Conservation (phyloP, 2,888 invertebrate species). For the Drepana falcataria region DNA sequence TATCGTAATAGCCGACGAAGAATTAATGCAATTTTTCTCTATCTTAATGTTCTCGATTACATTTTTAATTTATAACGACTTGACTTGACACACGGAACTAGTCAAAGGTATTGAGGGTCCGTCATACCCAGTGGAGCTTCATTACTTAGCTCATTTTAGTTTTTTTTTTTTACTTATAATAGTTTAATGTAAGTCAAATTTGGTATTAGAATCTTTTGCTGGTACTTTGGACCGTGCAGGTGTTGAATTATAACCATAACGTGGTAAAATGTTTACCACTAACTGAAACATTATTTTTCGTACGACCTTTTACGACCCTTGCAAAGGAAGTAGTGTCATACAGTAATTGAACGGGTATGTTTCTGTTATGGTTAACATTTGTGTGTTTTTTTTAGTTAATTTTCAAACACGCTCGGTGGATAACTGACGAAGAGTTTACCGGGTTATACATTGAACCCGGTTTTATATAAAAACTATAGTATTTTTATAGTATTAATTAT, state of each 20-base stretch:
- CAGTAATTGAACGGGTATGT: slow-evolving; percentile 15
- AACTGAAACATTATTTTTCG: slow-evolving; percentile 23
- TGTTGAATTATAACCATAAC: slow-evolving; percentile 38
- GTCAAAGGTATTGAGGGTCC: slow-evolving; percentile 62
- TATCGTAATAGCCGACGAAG: neutral
- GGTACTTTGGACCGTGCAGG: slow-evolving; percentile 22
- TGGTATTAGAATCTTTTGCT: slow-evolving; percentile 42
- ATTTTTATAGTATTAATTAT: no score
- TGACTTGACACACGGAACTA: slow-evolving; percentile 51
- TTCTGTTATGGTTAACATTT: slow-evolving; percentile 49
- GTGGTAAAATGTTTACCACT: slow-evolving; percentile 41
- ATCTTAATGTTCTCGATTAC: slow-evolving; percentile 8
- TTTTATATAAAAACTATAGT: no score
- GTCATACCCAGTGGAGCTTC: slow-evolving; percentile 46
- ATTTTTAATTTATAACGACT: slow-evolving; percentile 6
- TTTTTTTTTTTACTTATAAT: slow-evolving; percentile 36
- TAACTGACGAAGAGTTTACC: slow-evolving; percentile 16
- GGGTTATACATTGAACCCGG: no score
- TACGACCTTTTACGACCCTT: slow-evolving; percentile 10
- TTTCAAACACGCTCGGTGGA: slow-evolving; percentile 34
- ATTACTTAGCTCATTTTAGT: slow-evolving; percentile 51
- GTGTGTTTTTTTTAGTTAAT: slow-evolving; percentile 38
- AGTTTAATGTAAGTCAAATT: slow-evolving; percentile 35
- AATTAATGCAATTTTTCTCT: neutral
- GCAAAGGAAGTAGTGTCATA: neutral